Evolutionary conservation across 2,113 vertebrate genomes (phyloP).

Genomic region (Lipophrys pholis): DNA sequence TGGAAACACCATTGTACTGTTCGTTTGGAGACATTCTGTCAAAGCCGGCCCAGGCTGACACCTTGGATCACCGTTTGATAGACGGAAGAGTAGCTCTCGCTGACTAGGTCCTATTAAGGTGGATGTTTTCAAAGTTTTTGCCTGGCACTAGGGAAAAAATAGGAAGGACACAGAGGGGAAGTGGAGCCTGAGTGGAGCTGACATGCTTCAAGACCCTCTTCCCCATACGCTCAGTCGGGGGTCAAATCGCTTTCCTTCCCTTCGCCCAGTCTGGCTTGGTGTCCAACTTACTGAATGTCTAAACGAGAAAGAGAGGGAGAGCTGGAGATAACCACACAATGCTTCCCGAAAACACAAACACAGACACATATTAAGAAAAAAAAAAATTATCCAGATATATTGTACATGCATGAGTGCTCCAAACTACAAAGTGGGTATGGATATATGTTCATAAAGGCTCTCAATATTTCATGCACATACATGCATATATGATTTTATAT

Average conservation of each 20-base stretch:
- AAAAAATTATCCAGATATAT: conserved; percentile 20
- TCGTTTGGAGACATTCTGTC: conserved; percentile 83
- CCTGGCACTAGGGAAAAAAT: conserved; percentile 85
- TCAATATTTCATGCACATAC: conserved; percentile 46
- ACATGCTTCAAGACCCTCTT: conserved; percentile 83
- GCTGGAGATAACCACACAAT: conserved; percentile 50
- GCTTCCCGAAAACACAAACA: conserved; percentile 23
- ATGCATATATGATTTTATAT: conserved; percentile 37
- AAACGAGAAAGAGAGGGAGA: conserved; percentile 54
- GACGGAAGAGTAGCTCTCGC: conserved; percentile 79
- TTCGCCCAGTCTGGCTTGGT: conserved; percentile 67
- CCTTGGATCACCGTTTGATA: conserved; percentile 83
- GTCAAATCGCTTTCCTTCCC: conserved; percentile 76
- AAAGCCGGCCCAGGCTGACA: conserved; percentile 78
- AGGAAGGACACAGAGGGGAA: conserved; percentile 85
- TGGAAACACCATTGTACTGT: conserved; percentile 78
- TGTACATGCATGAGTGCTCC: conserved; percentile 13
- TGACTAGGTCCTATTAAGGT: conserved; percentile 84
- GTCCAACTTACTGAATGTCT: conserved; percentile 76
- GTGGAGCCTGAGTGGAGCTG: conserved; percentile 83
- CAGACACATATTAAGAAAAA: conserved; percentile 29
- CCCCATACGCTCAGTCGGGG: conserved; percentile 76
- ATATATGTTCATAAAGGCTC: conserved; percentile 55
- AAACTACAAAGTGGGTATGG: conserved; percentile 39
- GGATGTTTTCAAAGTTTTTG: conserved; percentile 84